A percentile compares a stretch with the other conserved stretches of the same genome.
Evolutionary conservation across 2,888 invertebrate species (phyloP).

Genomic region (Azorinus chamasolen): DNA sequence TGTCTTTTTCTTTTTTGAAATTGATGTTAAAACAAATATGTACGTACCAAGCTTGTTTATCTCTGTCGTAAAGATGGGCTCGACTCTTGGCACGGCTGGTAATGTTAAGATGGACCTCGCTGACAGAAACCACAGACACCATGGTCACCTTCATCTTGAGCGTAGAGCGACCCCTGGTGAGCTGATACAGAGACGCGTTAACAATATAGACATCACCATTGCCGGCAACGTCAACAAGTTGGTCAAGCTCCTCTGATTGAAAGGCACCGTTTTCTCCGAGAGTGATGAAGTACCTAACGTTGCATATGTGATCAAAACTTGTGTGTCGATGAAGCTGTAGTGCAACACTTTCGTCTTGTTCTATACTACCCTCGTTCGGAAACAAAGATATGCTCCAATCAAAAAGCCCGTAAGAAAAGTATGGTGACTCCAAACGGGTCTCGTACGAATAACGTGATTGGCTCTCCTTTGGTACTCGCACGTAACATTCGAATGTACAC

Average conservation of each 20-base stretch:
- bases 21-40: no score
- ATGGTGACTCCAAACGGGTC: slow-evolving; percentile 89
- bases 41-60: slow-evolving; percentile 91
- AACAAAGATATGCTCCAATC: slow-evolving; percentile 91
- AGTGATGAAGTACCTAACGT: slow-evolving; percentile 90
- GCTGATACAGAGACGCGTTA: slow-evolving; percentile 74
- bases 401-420: slow-evolving; percentile 93
- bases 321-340: slow-evolving; percentile 90
- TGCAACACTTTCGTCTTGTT: slow-evolving; percentile 83
- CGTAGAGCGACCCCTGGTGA: slow-evolving; percentile 77
- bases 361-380: slow-evolving; percentile 79
- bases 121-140: slow-evolving; percentile 91
- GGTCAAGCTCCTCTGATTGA: slow-evolving; percentile 81
- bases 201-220: slow-evolving; percentile 79
- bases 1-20: no score
- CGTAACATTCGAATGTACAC: slow-evolving; percentile 90
- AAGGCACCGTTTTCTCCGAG: slow-evolving; percentile 86
- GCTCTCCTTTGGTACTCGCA: slow-evolving; percentile 87
- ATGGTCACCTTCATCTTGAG: slow-evolving; percentile 91
- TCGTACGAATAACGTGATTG: slow-evolving; percentile 70
- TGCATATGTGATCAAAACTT: slow-evolving; percentile 93
- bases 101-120: slow-evolving; percentile 88
- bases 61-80: slow-evolving; percentile 91
- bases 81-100: slow-evolving; percentile 77
- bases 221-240: slow-evolving; percentile 81